Conservation (phyloP, 1,140 invertebrate species). For the Meloidogyne floridensis region DNA sequence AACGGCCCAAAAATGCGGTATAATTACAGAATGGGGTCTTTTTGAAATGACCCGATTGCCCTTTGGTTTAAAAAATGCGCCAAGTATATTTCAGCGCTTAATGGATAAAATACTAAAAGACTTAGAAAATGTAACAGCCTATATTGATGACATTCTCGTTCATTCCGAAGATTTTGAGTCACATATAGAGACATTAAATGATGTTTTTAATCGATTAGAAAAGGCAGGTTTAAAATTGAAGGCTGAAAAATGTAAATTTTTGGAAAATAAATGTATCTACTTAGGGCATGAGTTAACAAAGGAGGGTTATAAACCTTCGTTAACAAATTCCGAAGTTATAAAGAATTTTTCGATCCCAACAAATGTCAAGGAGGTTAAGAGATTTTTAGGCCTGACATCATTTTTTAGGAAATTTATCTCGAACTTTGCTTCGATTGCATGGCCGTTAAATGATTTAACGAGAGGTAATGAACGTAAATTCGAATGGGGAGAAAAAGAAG, state of each 20-base stretch:
- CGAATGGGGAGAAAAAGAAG: neutral
- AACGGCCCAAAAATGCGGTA: conserved; percentile 7
- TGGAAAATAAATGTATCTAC: neutral
- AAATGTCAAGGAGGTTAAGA: conserved; percentile 9
- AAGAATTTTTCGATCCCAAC: neutral
- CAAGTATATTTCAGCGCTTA: conserved; percentile 5
- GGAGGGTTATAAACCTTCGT: neutral
- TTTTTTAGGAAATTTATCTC: conserved; percentile 8
- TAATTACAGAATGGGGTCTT: conserved; percentile 14
- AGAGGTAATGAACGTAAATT: conserved; percentile 11
- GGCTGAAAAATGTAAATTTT: conserved; percentile 10
- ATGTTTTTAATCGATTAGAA: neutral
- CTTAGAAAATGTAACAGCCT: neutral
- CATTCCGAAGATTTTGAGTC: neutral
- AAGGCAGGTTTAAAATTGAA: neutral
- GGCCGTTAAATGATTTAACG: neutral
- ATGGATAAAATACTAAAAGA: conserved; percentile 9
- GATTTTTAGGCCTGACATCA: neutral
- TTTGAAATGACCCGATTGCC: conserved; percentile 7
- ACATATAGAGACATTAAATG: neutral
- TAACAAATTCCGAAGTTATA: neutral
- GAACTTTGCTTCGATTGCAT: neutral
- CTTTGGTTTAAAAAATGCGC: conserved; percentile 10
- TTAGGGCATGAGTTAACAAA: conserved; percentile 1
- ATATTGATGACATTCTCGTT: conserved; percentile 2